Evolutionary conservation across 1,140 invertebrate species (phyloP).

Genomic region (Antheraea mylitta): DNA sequence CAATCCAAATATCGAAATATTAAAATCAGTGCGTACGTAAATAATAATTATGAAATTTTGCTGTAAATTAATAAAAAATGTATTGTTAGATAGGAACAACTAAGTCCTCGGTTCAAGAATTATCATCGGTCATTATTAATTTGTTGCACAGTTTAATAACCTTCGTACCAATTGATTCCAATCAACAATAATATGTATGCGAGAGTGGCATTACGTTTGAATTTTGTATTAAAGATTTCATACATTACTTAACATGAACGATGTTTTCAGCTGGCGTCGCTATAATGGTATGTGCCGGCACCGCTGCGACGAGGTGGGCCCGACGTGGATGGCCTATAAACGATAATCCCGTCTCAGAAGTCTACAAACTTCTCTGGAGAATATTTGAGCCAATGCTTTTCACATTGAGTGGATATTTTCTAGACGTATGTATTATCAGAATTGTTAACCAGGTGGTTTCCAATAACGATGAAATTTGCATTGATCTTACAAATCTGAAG

Average conservation of each 20-base stretch:
- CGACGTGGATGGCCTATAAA: constrained; percentile 89
- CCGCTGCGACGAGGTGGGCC: constrained; percentile 80
- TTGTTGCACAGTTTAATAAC: constrained; percentile 16
- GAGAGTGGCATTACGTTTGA: constrained; percentile 12
- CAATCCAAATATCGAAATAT: no score
- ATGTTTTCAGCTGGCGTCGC: constrained; percentile 57
- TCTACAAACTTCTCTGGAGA: constrained; percentile 93
- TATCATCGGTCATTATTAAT: background rate
- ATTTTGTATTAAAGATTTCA: constrained; percentile 4
- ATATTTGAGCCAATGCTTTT: constrained; percentile 96
- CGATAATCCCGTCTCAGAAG: constrained; percentile 89
- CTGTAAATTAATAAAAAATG: no score
- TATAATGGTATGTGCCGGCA: constrained; percentile 63
- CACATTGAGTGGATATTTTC: constrained; percentile 87
- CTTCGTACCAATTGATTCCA: constrained; percentile 53
- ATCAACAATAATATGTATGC: constrained; percentile 31
- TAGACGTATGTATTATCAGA: constrained; percentile 46
- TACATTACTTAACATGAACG: background rate
- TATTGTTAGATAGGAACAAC: no score
- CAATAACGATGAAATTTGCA: no score
- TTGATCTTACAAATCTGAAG: no score
- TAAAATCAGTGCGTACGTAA: no score
- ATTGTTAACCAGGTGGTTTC: no score
- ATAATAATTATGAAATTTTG: no score
- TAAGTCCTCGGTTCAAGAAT: background rate